A percentile compares a stretch with the other conserved stretches of the same genome.
These are phyloP conservation scores for Venusia cambrica DNA, from an alignment of 2,888 invertebrate species.

Conservation along the genomic window DNA sequence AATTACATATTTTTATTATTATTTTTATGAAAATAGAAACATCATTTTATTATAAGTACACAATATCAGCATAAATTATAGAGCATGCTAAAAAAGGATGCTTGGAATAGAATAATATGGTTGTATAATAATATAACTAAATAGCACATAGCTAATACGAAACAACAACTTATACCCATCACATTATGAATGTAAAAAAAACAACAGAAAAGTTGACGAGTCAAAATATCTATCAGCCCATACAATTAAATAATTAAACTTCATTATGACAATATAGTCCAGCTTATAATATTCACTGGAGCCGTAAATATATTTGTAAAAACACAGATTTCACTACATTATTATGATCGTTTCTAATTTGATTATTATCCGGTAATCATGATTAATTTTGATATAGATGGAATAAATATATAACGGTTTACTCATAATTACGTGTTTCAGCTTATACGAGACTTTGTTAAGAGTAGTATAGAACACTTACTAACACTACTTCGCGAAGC, in stretches of 20 bases:
- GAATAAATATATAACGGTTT: conserved; percentile 20
- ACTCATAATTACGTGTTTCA: conserved; percentile 18
- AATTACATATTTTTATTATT: too few relatives aligned
- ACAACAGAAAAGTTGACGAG: conserved; percentile 41
- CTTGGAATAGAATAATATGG: conserved; percentile 48
- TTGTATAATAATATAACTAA: conserved; percentile 28
- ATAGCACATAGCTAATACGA: conserved; percentile 43
- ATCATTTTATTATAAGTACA: conserved; percentile 74
- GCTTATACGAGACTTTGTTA: conserved; percentile 24
- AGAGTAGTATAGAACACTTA: conserved; percentile 10
- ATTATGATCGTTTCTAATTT: conserved; percentile 22
- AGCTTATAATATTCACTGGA: conserved; percentile 30
- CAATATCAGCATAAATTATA: conserved; percentile 50
- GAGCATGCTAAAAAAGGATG: conserved; percentile 52
- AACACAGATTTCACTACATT: conserved; percentile 18
- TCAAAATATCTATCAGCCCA: conserved; percentile 23
- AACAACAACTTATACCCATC: conserved; percentile 52
- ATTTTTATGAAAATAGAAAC: conserved; percentile 70
- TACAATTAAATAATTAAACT: conserved; percentile 25
- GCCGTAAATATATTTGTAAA: conserved; percentile 23
- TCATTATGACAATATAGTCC: conserved; percentile 19
- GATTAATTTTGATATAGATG: conserved; percentile 15
- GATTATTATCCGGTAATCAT: conserved; percentile 13
- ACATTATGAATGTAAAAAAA: conserved; percentile 44
- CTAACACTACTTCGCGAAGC: too few relatives aligned